Evolutionary conservation across 2,888 invertebrate genomes (phyloP).

Genomic region (Biston betularia): DNA sequence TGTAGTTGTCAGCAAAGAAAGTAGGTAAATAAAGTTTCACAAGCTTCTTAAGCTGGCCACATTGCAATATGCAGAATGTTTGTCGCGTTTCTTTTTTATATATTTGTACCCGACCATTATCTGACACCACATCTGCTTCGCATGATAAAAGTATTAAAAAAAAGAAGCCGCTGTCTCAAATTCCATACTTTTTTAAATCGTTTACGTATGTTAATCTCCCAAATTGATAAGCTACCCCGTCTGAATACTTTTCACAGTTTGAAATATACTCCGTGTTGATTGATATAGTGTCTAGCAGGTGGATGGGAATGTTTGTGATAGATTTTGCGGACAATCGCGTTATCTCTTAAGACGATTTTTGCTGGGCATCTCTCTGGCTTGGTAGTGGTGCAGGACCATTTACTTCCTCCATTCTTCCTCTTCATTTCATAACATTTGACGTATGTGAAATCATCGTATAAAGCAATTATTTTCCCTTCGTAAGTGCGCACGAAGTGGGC

Average conservation of each 20-base stretch:
- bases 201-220: neutral
- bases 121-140: no score
- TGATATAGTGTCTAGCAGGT: constrained; percentile 15
- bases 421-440: constrained; percentile 17
- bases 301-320: constrained; percentile 16
- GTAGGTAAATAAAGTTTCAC: no score
- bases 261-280: constrained; percentile 31
- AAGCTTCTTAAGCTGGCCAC: no score
- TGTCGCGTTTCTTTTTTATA: no score
- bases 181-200: no score
- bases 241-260: constrained; percentile 6
- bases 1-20: no score
- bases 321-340: constrained; percentile 16
- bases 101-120: no score
- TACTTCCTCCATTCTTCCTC: constrained; percentile 9
- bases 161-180: no score
- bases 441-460: constrained; percentile 19
- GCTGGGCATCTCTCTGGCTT: constrained; percentile 26
- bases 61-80: no score
- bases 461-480: constrained; percentile 26
- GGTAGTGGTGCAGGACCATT: constrained; percentile 15
- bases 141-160: no score
- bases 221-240: neutral
- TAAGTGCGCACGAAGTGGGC: constrained; percentile 23
- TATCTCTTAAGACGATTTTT: constrained; percentile 12